Conservation (phyloP, 1,140 invertebrate species). For the Drosophila sucinea region DNA sequence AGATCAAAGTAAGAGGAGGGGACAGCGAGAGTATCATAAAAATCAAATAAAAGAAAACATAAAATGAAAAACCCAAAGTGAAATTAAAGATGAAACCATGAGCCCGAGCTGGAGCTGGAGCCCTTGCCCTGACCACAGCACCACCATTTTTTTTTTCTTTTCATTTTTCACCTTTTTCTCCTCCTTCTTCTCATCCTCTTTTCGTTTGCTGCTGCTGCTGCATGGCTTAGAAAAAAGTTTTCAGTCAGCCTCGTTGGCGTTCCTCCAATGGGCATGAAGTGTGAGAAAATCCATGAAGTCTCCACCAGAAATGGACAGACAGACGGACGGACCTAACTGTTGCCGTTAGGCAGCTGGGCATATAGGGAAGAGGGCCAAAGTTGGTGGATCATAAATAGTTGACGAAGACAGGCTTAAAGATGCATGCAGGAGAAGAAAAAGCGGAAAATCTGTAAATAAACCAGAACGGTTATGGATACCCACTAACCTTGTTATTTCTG, state of each 20-base stretch:
- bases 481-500: background rate
- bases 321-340: slow-evolving; percentile 5
- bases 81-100: slow-evolving; percentile 26
- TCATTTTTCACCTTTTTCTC: background rate
- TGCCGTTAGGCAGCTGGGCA: slow-evolving; percentile 9
- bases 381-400: slow-evolving; percentile 14
- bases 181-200: slow-evolving; percentile 49
- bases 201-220: slow-evolving; percentile 14
- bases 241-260: slow-evolving; percentile 35
- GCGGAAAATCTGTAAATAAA: background rate
- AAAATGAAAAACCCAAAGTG: slow-evolving; percentile 35
- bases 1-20: slow-evolving; percentile 19
- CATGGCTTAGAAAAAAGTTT: slow-evolving; percentile 4
- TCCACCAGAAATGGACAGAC: background rate
- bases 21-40: slow-evolving; percentile 22
- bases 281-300: slow-evolving; percentile 65
- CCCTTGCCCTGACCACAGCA: slow-evolving; percentile 11
- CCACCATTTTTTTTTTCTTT: slow-evolving; percentile 11
- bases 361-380: slow-evolving; percentile 2
- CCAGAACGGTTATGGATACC: background rate
- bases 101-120: background rate
- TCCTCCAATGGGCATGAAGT: slow-evolving; percentile 42
- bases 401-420: slow-evolving; percentile 5
- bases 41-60: slow-evolving; percentile 11
- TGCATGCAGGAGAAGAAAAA: slow-evolving; percentile 13